Evolutionary conservation across 1,140 invertebrate species (phyloP), one percentile per base, ranked within the genome.

Genomic region (Drosophila ohnishii): DNA sequence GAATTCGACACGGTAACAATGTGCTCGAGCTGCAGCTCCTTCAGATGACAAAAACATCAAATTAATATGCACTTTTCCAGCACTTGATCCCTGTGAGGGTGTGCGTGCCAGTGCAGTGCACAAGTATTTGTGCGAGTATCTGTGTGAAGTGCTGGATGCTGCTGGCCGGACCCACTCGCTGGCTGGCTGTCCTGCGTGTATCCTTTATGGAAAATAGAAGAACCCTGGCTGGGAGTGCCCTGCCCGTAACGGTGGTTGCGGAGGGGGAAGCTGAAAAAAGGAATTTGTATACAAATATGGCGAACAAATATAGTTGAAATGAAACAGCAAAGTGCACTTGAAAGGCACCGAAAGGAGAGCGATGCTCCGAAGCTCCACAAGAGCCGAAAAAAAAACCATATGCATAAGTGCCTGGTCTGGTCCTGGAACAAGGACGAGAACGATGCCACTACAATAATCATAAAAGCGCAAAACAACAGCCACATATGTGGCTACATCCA

Each of bases 301-400:
- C 67, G 76, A 81, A 82, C 83, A 88, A 84, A 88, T 88, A 88
- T 85, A 80, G 84, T 78, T 67, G 84, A 80, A 88, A 88, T 88
- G 84, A 88, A 88, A 88, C 84, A 88, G 84, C 74, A 84, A 80
- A 88, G 84, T 88, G 84, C 84, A 88, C 84, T 88, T 66, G 70
- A 88, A 78, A 75, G 73, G 61, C 78, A 76, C 63, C 70, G 78
- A 47, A 44, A 48, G 73, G 34, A 45, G 37, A 57, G 53, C 28
- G 35, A n/a, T 47, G 48, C 40, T 39, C n/a, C 22, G 69, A 40
- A 60, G 55, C 62, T 35, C 47, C 76, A 84, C 66, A 84, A 88
- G 84, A 77, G 83, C 72, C 75, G 11, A 80, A 87, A 87, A 87
- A 87, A 65, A 28, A 28, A 25, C 25, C 76, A 88, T 77, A 76